These are phyloP conservation scores for Heteropelma amictum DNA, from an alignment of 2,888 invertebrate genomes.

Conservation along the genomic window DNA sequence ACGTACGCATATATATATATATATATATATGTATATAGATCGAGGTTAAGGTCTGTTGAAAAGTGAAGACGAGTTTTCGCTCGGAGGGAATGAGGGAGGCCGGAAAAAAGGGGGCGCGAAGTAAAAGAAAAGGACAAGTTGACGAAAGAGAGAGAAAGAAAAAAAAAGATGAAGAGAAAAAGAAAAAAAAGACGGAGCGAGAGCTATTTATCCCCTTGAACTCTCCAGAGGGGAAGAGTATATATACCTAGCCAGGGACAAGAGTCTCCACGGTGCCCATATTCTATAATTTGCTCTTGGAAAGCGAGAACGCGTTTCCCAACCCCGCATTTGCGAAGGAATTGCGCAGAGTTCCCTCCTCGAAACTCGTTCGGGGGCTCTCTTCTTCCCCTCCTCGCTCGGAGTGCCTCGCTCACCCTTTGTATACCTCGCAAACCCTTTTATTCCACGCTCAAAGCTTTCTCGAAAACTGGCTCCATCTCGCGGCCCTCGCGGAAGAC, in stretches of 20 bases:
- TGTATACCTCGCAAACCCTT: constrained; percentile 38
- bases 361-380: constrained; percentile 37
- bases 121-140: background rate
- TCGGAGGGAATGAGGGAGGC: constrained; percentile 24
- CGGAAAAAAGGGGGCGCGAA: constrained; percentile 12
- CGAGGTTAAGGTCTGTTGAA: constrained; percentile 37
- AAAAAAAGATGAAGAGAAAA: constrained; percentile 34
- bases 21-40: background rate
- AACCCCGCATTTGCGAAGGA: constrained; percentile 25
- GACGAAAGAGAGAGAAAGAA: constrained; percentile 16
- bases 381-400: constrained; percentile 23
- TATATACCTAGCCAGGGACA: too few relatives aligned
- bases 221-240: constrained; percentile 56
- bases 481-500: background rate
- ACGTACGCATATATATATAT: constrained; percentile 6
- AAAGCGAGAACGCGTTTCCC: constrained; percentile 54
- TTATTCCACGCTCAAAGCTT: constrained; percentile 46
- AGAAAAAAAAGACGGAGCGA: constrained; percentile 22
- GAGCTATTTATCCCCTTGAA: constrained; percentile 67
- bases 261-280: constrained; percentile 64
- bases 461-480: background rate
- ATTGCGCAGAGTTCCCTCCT: constrained; percentile 7
- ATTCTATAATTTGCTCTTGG: constrained; percentile 67
- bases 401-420: constrained; percentile 5
- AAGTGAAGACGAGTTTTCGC: constrained; percentile 52